Conservation (phyloP, 2,888 invertebrate species). For the Oithona nana region DNA sequence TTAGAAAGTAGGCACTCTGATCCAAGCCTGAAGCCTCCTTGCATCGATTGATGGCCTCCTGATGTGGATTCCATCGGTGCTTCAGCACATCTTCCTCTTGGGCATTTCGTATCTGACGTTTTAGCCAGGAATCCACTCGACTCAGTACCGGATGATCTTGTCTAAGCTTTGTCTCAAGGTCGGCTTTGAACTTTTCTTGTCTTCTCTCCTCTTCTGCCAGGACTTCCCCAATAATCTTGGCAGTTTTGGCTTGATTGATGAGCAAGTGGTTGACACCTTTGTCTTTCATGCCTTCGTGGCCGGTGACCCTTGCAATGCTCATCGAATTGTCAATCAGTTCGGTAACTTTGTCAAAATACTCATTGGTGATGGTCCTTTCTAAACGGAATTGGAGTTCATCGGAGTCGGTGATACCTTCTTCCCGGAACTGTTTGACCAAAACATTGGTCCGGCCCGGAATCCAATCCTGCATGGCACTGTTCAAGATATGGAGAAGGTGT, state of each 20-base stretch:
- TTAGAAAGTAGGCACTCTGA: constrained; percentile 30
- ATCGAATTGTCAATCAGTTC: neutral
- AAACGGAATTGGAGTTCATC: neutral
- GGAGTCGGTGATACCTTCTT: neutral
- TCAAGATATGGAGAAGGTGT: neutral
- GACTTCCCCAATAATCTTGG: neutral
- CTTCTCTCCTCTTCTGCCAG: neutral
- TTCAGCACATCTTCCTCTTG: neutral
- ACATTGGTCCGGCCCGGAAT: neutral
- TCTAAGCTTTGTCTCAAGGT: neutral
- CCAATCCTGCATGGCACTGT: neutral
- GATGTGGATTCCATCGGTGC: neutral
- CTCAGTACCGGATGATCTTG: neutral
- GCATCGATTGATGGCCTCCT: constrained; percentile 25
- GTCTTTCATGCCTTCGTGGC: too few relatives aligned
- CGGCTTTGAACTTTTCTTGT: neutral
- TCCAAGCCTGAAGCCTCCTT: constrained; percentile 26
- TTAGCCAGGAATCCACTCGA: neutral
- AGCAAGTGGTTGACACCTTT: neutral
- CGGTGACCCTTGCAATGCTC: neutral
- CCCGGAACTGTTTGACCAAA: constrained; percentile 12
- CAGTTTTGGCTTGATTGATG: neutral
- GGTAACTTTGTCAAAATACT: neutral
- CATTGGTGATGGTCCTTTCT: neutral
- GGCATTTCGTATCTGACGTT: neutral